Conservation (phyloP, 2,888 invertebrate genomes). For the Heliconius erato region DNA sequence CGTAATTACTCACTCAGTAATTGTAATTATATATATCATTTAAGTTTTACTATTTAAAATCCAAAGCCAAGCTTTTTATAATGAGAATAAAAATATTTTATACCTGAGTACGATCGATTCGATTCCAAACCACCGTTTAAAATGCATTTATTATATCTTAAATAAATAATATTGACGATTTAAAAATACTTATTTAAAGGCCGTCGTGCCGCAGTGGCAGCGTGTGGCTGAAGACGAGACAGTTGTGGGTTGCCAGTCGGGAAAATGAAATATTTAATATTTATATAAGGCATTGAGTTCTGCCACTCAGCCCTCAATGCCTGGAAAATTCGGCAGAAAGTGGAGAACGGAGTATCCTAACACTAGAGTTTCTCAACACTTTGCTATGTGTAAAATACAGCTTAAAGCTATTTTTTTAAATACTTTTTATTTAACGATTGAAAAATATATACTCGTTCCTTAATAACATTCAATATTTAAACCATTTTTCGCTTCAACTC, state of each 20-base stretch:
- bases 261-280: background rate
- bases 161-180: no score
- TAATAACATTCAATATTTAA: background rate
- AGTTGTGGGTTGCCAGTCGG: background rate
- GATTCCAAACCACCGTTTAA: no score
- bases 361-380: no score
- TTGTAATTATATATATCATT: no score
- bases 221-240: background rate
- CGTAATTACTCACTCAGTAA: no score
- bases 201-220: background rate
- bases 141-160: no score
- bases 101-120: no score
- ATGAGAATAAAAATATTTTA: no score
- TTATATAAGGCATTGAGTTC: background rate
- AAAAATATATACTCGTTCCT: background rate
- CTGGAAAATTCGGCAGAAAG: background rate
- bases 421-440: background rate
- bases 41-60: no score
- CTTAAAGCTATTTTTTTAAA: background rate
- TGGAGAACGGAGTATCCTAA: background rate
- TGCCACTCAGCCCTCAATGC: background rate
- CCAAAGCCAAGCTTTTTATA: no score
- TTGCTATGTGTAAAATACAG: no score
- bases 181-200: no score
- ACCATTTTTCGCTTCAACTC: constrained; percentile 15